Evolutionary conservation across 2,888 invertebrate species (phyloP), one percentile per base, ranked within the genome.

Genomic region (Bugula neritina): DNA sequence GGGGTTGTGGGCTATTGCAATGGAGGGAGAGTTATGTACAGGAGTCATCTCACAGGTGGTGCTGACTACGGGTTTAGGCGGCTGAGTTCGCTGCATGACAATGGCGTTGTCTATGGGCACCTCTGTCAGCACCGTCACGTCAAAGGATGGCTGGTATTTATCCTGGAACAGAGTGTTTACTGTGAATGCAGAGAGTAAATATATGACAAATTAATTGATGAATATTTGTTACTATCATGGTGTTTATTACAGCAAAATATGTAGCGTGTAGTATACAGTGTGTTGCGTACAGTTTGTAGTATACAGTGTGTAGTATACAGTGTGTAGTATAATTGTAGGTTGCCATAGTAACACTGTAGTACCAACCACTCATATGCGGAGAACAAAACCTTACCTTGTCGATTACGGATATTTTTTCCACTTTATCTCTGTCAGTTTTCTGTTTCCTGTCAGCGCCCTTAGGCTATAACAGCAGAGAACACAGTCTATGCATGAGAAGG

Each of bases 391-490:
- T 43, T 43, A 43, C 80, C 76, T 80, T 80, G 74, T 83, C 83
- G 55, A 78, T 71, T 63, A 79, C 80, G 52, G 80, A 77, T 73
- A 80, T 74, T 71, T 94, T 91, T 84, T 92, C 89, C 79, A 97
- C 92, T 84, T 95, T 96, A 83, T 96, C 96, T 0, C 93, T 87
- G 84, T 97, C 97, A 80, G 96, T 96, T 82, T 97, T 96, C 84
- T 96, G 95, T 81, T 97, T 97, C 70, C 97, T 88, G 84, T 97
- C 96, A 0, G 96, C 97, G 1, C 97, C 96, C 84, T 97, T 97
- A 73, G 96, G 87, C 86, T 95, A 75, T 82, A 92, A 91, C 10
- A 43, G 10, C 5, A 43, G 43, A 43, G 43, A 43, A 43, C 43
- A n/a, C n/a, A n/a, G n/a, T n/a, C n/a, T n/a, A n/a, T n/a, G n/a